phyloP scores from a whole-genome alignment of 2,797 vertebrate species.

The Tapirus indicus region DNA sequence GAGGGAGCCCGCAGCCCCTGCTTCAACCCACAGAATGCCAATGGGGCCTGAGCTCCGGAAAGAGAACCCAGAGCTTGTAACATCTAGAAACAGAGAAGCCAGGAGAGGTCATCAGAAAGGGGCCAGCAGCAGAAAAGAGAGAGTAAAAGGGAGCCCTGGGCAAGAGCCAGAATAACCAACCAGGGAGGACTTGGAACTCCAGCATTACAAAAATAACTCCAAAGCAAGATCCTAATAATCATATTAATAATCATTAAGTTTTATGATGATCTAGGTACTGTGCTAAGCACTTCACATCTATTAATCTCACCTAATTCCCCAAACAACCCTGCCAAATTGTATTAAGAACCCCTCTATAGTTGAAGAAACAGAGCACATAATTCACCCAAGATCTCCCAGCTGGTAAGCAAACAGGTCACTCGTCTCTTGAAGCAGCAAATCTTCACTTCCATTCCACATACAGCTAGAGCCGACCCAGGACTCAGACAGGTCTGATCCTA shows the following conservation, averaged over 20 bases:
- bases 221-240: neutral
- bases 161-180: neutral
- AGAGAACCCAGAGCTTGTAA: no score
- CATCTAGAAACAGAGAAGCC: neutral
- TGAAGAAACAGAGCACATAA: neutral
- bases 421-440: neutral
- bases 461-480: neutral
- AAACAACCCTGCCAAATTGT: neutral
- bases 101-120: neutral
- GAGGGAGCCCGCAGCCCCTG: neutral
- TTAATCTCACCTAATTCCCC: neutral
- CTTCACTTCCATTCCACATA: neutral
- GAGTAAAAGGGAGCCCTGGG: neutral
- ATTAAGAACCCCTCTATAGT: neutral
- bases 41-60: neutral
- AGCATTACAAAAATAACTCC: neutral
- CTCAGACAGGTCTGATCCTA: neutral
- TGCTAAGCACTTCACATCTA: neutral
- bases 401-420: neutral
- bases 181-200: neutral
- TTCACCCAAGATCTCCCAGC: neutral
- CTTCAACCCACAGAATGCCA: neutral
- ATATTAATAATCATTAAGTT: neutral
- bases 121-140: neutral
- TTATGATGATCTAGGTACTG: neutral